A percentile compares a stretch with the other conserved stretches of the same genome.
Conservation (phyloP, 1,140 invertebrate species). For the Globodera rostochiensis region DNA sequence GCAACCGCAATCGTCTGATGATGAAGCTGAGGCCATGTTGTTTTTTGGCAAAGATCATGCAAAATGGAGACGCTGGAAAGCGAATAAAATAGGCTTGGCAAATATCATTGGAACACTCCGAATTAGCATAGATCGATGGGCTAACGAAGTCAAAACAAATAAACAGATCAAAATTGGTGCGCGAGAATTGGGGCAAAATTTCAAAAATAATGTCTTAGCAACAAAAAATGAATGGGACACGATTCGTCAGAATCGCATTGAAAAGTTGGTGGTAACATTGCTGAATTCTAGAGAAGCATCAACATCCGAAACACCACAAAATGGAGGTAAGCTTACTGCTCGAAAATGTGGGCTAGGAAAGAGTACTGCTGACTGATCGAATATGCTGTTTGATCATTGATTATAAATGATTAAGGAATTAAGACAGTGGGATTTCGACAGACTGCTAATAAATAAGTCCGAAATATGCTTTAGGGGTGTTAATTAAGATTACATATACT, state of each 20-base stretch:
- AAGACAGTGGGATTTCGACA: background rate
- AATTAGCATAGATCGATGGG: background rate
- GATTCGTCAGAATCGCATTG: background rate
- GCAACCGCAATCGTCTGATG: no score
- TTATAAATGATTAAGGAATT: no score
- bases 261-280: background rate
- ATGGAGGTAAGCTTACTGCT: background rate
- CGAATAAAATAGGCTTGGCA: background rate
- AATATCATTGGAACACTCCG: background rate
- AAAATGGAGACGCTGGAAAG: background rate
- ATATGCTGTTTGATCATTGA: no score
- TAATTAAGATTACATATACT: no score
- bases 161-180: background rate
- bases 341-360: no score
- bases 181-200: background rate
- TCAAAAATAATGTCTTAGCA: background rate
- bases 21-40: no score
- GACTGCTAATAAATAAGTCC: no score
- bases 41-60: background rate
- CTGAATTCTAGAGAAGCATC: no score
- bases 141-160: background rate
- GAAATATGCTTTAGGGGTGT: no score
- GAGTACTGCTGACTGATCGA: no score
- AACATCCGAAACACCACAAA: background rate
- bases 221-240: background rate